phyloP scores from a whole-genome alignment of 1,140 invertebrate genomes.

The Apocrypta bakeri region DNA sequence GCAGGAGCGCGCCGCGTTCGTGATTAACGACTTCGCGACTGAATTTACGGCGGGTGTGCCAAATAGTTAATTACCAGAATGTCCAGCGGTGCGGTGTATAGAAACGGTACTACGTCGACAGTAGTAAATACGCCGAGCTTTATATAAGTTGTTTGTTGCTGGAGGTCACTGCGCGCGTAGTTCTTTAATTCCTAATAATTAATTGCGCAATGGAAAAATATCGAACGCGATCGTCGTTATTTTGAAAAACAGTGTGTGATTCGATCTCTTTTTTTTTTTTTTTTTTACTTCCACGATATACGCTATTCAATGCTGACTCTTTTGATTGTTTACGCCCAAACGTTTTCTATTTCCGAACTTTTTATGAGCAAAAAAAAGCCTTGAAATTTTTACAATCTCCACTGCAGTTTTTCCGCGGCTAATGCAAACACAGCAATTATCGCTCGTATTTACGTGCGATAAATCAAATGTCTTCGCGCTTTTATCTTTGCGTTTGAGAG shows the following conservation, averaged over 20 bases:
- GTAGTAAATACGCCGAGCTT: neutral
- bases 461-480: neutral
- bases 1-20: too few species aligned
- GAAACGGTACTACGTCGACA: neutral
- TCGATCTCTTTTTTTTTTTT: too few species aligned
- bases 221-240: too few species aligned
- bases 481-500: neutral
- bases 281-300: too few species aligned
- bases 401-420: neutral
- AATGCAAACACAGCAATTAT: neutral
- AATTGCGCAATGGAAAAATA: neutral
- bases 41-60: too few species aligned
- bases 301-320: too few species aligned
- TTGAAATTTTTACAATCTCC: conserved; percentile 2
- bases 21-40: too few species aligned
- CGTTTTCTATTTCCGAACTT: neutral
- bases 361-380: neutral
- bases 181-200: neutral
- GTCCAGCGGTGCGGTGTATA: too few species aligned
- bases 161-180: neutral
- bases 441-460: neutral
- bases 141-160: conserved; percentile 42
- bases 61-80: too few species aligned
- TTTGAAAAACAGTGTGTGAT: too few species aligned
- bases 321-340: neutral